A percentile compares a stretch with the other conserved stretches of the same genome.
phyloP scores from a whole-genome alignment of 2,888 invertebrate genomes.

The Trissolcus japonicus region DNA sequence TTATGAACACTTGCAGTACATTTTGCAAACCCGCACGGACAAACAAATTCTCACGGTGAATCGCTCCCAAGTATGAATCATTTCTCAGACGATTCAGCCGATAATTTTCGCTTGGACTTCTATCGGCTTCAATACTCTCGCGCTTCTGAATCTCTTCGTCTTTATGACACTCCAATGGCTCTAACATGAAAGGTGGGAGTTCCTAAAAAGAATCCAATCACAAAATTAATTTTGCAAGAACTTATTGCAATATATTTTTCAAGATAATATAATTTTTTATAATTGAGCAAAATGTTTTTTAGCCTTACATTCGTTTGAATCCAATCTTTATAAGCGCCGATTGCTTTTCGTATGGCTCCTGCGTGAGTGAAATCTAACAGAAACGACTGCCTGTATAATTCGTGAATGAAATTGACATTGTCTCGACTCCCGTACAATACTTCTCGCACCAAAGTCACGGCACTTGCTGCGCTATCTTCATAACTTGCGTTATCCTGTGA shows the following conservation, averaged over 20 bases:
- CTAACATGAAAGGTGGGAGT: conserved; percentile 88
- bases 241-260: not conserved
- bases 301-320: conserved; percentile 87
- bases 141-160: conserved; percentile 71
- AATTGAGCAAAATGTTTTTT: not conserved
- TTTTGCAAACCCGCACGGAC: conserved; percentile 91
- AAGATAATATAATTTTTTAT: not conserved
- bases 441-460: conserved; percentile 86
- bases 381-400: conserved; percentile 95
- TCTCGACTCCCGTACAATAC: conserved; percentile 91
- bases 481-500: conserved; percentile 67
- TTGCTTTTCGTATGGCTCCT: conserved; percentile 90
- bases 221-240: not conserved
- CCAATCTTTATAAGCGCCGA: conserved; percentile 96
- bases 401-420: conserved; percentile 96
- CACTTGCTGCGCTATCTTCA: conserved; percentile 75
- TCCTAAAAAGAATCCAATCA: conserved; percentile 76
- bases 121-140: conserved; percentile 66
- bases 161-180: conserved; percentile 78
- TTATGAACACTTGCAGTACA: conserved; percentile 91
- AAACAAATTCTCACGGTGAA: conserved; percentile 86
- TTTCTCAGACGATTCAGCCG: conserved; percentile 81
- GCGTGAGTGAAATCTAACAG: conserved; percentile 92
- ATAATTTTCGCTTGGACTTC: conserved; percentile 71
- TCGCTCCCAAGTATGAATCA: conserved; percentile 91